A percentile compares a stretch with the other conserved stretches of the same genome.
phyloP scores from a whole-genome alignment of 2,888 invertebrate genomes.

The Dascillus cervinus region DNA sequence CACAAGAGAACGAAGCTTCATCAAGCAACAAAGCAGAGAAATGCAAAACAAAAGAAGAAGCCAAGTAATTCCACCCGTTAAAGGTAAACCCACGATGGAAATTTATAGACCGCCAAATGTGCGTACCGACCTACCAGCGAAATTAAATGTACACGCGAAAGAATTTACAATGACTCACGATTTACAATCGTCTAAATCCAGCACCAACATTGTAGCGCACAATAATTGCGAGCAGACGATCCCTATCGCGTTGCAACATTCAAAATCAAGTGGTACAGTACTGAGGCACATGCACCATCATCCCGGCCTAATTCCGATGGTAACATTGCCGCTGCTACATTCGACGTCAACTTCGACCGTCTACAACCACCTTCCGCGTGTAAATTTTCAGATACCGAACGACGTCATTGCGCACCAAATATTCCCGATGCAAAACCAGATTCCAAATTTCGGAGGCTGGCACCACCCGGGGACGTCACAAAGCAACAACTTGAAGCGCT shows the following conservation, averaged over 20 bases:
- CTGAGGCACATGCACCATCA: slow-evolving; percentile 47
- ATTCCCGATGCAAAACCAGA: slow-evolving; percentile 44
- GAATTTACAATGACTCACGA: slow-evolving; percentile 79
- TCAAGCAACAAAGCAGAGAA: slow-evolving; percentile 50
- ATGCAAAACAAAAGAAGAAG: slow-evolving; percentile 60
- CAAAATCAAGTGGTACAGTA: slow-evolving; percentile 57
- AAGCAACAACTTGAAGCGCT: slow-evolving; percentile 58
- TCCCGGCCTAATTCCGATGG: slow-evolving; percentile 29
- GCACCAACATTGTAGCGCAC: slow-evolving; percentile 32
- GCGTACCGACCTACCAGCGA: slow-evolving; percentile 40
- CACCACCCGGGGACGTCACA: too few species aligned
- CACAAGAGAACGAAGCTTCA: slow-evolving; percentile 63
- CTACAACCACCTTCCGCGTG: slow-evolving; percentile 54
- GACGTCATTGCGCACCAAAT: slow-evolving; percentile 45
- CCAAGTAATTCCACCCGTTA: slow-evolving; percentile 58
- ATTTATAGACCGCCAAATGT: slow-evolving; percentile 78
- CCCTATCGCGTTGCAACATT: slow-evolving; percentile 39
- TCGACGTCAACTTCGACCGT: slow-evolving; percentile 55
- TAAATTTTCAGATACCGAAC: slow-evolving; percentile 49
- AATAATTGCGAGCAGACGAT: slow-evolving; percentile 31
- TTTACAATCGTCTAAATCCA: slow-evolving; percentile 40
- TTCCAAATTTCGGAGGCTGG: slow-evolving; percentile 9
- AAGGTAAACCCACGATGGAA: slow-evolving; percentile 78
- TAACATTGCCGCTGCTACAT: slow-evolving; percentile 44
- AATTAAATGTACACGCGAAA: slow-evolving; percentile 82